Conservation (phyloP, 2,888 invertebrate species). For the Nomada ferruginata region DNA sequence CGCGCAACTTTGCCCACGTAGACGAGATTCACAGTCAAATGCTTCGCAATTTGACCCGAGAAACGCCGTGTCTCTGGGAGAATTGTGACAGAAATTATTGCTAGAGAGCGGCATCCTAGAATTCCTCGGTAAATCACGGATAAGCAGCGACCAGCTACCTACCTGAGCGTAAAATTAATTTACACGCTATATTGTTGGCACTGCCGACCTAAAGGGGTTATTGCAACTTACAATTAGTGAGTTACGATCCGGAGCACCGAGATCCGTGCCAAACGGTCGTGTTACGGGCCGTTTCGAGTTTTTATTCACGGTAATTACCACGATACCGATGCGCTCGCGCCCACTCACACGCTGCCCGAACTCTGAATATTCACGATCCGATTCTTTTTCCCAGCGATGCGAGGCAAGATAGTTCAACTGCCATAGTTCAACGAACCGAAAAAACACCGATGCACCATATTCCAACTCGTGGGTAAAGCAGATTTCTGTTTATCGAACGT, state of each 20-base stretch:
- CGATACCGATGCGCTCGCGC: slow-evolving; percentile 19
- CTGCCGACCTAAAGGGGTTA: not conserved
- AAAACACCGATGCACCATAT: not conserved
- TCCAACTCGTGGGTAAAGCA: not conserved
- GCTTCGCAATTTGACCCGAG: not conserved
- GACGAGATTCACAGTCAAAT: not conserved
- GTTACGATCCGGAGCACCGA: slow-evolving; percentile 34
- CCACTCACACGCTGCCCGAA: not conserved
- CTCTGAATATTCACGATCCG: slow-evolving; percentile 56
- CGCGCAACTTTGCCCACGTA: not conserved
- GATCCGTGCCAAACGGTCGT: slow-evolving; percentile 74
- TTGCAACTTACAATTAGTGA: slow-evolving; percentile 1
- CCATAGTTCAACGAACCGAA: slow-evolving; percentile 37
- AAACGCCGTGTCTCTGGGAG: not conserved
- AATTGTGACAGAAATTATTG: not conserved
- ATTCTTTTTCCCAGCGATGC: slow-evolving; percentile 11
- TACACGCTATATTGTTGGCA: not conserved
- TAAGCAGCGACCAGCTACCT: not conserved
- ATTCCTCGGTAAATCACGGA: not conserved
- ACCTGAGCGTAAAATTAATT: not conserved
- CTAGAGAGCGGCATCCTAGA: too few species aligned
- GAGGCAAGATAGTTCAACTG: not conserved
- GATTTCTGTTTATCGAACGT: not conserved
- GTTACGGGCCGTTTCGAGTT: slow-evolving; percentile 55
- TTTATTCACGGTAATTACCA: slow-evolving; percentile 65